phyloP scores from a whole-genome alignment of 2,113 vertebrate genomes.

The Chionodraco myersi region DNA sequence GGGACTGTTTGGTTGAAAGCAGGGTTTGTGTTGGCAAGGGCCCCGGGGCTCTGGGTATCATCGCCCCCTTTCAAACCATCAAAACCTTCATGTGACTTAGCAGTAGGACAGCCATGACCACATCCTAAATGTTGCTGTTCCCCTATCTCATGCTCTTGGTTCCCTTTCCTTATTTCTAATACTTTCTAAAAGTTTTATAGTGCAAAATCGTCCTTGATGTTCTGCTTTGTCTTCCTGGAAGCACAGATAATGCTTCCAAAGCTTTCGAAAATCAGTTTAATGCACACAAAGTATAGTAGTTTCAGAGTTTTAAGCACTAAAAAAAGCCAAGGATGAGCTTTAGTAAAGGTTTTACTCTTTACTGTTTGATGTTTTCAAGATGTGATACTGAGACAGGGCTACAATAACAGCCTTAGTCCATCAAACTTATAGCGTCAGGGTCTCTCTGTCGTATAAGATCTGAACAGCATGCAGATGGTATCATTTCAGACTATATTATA shows the following conservation, averaged over 20 bases:
- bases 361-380: slow-evolving; percentile 72
- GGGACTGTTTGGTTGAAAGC: slow-evolving; percentile 50
- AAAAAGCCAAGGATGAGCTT: slow-evolving; percentile 51
- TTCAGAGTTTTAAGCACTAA: slow-evolving; percentile 38
- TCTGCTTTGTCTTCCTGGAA: neutral
- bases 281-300: slow-evolving; percentile 1
- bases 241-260: neutral
- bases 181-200: neutral
- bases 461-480: slow-evolving; percentile 13
- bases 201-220: neutral
- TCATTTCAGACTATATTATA: slow-evolving; percentile 48
- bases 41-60: slow-evolving; percentile 75
- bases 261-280: neutral
- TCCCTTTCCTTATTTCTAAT: neutral
- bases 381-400: slow-evolving; percentile 50
- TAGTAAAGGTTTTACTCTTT: slow-evolving; percentile 64
- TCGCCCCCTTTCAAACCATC: slow-evolving; percentile 59
- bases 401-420: slow-evolving; percentile 29
- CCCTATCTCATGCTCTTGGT: neutral
- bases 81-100: slow-evolving; percentile 34
- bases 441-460: slow-evolving; percentile 37
- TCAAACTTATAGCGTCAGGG: slow-evolving; percentile 12
- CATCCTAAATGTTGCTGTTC: neutral
- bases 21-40: slow-evolving; percentile 81
- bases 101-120: neutral